Percentiles rank a stretch among this genome's conserved stretches.
Evolutionary conservation across 2,797 vertebrate genomes (phyloP).

Genomic region (Ambastaia sidthimunki): DNA sequence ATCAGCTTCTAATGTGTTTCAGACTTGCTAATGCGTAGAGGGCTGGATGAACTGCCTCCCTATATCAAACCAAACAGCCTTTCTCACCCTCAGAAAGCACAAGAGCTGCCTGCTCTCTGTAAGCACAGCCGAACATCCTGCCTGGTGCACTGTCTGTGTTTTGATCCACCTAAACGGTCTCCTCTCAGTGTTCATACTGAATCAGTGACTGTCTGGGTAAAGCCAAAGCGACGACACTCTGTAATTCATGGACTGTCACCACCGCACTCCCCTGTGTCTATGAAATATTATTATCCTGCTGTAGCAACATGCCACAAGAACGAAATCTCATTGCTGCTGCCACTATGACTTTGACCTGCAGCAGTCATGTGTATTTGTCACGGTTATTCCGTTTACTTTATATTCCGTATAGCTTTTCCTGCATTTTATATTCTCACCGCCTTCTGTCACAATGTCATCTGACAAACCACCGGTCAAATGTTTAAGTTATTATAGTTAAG

Average conservation of each 20-base stretch:
- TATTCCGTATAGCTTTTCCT: background rate
- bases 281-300: slow-evolving; percentile 43
- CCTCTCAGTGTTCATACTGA: slow-evolving; percentile 36
- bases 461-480: background rate
- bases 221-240: slow-evolving; percentile 25
- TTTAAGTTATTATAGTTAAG: too few species aligned
- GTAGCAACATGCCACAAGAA: slow-evolving; percentile 32
- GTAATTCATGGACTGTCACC: slow-evolving; percentile 47
- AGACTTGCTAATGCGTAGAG: slow-evolving; percentile 55
- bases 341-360: slow-evolving; percentile 7
- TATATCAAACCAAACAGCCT: slow-evolving; percentile 48
- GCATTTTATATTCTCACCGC: background rate
- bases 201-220: slow-evolving; percentile 24
- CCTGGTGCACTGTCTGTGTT: slow-evolving; percentile 55
- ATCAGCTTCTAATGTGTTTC: slow-evolving; percentile 77
- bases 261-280: slow-evolving; percentile 26
- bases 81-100: slow-evolving; percentile 20
- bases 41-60: slow-evolving; percentile 27
- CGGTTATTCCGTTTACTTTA: background rate
- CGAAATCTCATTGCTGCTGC: slow-evolving; percentile 30
- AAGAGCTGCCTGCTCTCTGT: background rate
- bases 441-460: slow-evolving; percentile 19
- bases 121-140: slow-evolving; percentile 8
- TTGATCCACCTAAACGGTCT: slow-evolving; percentile 36
- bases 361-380: slow-evolving; percentile 32